Evolutionary conservation across 1,140 invertebrate genomes (phyloP).

Genomic region (Trichogramma pretiosum): DNA sequence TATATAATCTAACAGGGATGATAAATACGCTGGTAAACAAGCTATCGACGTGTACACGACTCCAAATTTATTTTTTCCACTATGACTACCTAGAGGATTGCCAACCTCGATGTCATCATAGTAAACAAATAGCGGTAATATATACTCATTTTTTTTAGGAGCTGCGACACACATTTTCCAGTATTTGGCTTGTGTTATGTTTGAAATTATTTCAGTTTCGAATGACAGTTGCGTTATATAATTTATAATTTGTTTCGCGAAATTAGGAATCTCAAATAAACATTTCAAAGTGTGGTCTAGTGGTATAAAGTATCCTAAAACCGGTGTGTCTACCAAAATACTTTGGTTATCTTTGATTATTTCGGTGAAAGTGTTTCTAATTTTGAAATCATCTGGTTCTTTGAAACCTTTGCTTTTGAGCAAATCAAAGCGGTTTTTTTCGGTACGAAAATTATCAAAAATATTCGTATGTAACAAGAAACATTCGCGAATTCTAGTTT

Average conservation of each 20-base stretch:
- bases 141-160: neutral
- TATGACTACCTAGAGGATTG: slow-evolving; percentile 10
- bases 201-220: slow-evolving; percentile 6
- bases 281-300: slow-evolving; percentile 4
- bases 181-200: slow-evolving; percentile 11
- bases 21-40: slow-evolving; percentile 9
- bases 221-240: slow-evolving; percentile 3
- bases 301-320: neutral
- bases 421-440: slow-evolving; percentile 2
- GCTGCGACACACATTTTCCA: neutral
- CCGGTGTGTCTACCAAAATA: neutral
- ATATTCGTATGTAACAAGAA: neutral
- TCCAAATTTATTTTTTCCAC: slow-evolving; percentile 15
- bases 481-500: neutral
- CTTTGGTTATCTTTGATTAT: neutral
- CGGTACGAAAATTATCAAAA: slow-evolving; percentile 6
- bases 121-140: slow-evolving; percentile 11
- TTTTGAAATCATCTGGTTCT: neutral
- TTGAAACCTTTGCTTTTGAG: slow-evolving; percentile 7
- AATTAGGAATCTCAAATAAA: slow-evolving; percentile 6
- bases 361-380: neutral
- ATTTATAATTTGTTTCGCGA: slow-evolving; percentile 3
- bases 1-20: slow-evolving; percentile 8
- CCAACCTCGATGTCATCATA: slow-evolving; percentile 16
- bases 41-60: slow-evolving; percentile 12